Base-by-base conservation (phyloP, 2,888 invertebrate species). In the Erebia palarica region DNA sequence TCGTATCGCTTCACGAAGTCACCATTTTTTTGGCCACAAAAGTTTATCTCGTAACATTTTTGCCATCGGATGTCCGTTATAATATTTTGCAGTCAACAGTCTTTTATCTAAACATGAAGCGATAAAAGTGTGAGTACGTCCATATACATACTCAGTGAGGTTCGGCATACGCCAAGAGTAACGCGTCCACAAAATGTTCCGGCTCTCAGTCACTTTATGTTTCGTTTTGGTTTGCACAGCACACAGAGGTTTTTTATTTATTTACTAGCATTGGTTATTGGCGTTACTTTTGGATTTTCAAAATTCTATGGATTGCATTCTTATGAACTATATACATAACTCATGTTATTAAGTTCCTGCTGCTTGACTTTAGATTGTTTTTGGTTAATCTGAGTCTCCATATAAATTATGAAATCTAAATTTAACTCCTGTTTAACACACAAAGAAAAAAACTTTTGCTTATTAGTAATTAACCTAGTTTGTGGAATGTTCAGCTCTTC, bases 61-160 rank as follows among this genome's bases (percentile, higher is more conserved):
- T 63, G 57, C 64, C 67, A 68, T 67, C 65, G 77, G 67, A 75
- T 64, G 72, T 76, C 75, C 74, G 80, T 78, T 80, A 82, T 81
- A 47, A 47, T 13, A 80, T 81, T 85, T 86, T 75, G 83, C 86
- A 84, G 85, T 86, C 84, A 85, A 86, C 78, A 87, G 75, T 81
- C 85, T 80, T 79, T 86, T 88, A 88, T 89, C 87, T 80, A 77
- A 77, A 74, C 73, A 73, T 80, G 44, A 77, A 76, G 71, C 73
- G 70, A 71, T 78, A 80, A 80, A 80, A 81, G 77, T 79, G 72
- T 69, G 78, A 73, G 68, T 60, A 72, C 78, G 76, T 77, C 76
- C 75, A 55, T 55, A 73, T 51, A 47, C 47, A 51, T 11, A 42
- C 66, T 42, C 58, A 68, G 51, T 58, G 44, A 49, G 36, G 16